Evolutionary conservation across 2,797 vertebrate species (phyloP), one percentile per base, ranked within the genome.

Genomic region (Coranthus polyacanthus): DNA sequence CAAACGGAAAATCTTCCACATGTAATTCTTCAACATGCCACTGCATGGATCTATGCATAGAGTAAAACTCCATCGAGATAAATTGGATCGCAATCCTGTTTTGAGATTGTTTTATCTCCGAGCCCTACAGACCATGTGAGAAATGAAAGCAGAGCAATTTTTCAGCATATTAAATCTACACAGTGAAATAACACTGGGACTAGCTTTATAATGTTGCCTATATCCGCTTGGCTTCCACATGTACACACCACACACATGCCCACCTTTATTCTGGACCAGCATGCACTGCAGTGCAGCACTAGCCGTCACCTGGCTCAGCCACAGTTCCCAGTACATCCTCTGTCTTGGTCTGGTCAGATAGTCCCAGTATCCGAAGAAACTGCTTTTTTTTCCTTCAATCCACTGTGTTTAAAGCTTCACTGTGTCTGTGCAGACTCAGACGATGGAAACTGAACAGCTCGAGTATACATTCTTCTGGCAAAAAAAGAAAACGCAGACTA

Each of bases 271-370:
- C 83, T 88, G 83, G 67, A 92, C 86, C 78, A 94, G 72, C 3
- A 92, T 92, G 83, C 89, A 92, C 63, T 92, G 90, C 59, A 90
- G 79, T n/a, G 85, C 87, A 0, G 90, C 88, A 75, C 85, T 87
- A 69, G 92, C 92, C 2, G 89, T 92, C 84, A 92, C 86, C 78
- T 94, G 92, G 85, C 91, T 93, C 7, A 95, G 84, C 93, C 93
- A 95, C 85, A 95, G 85, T 64, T 96, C 93, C 94, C 94, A 95
- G 88, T 94, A 95, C 93, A 94, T 84, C 81, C 17, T n/a, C n/a
- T n/a, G n/a, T n/a, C 45, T 52, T 20, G 29, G 15, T 44, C 11
- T 17, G 41, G 44, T 77, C 49, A 49, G 59, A 16, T 37, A 37
- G 52, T 56, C 46, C 51, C 50, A 58, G 26, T 76, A 59, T 82